Evolutionary conservation across 2,797 vertebrate species (phyloP).

Genomic region (Phalanger gymnotis): DNA sequence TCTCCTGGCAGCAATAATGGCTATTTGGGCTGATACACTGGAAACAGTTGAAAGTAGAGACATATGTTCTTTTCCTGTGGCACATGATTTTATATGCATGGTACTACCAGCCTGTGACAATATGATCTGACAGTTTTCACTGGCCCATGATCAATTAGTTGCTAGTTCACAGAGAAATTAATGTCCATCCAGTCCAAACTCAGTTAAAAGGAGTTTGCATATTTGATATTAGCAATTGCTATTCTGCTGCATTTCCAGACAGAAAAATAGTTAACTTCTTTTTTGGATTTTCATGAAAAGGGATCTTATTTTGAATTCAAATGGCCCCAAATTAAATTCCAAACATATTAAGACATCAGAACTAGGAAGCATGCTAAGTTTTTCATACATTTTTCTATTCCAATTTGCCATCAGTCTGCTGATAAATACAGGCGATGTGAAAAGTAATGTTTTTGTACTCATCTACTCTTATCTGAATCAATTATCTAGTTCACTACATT

Average conservation of each 20-base stretch:
- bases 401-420: not conserved
- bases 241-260: constrained; percentile 3
- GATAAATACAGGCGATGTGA: not conserved
- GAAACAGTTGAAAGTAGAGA: not conserved
- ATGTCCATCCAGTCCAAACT: not conserved
- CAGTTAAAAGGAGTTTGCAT: not conserved
- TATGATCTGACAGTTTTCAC: not conserved
- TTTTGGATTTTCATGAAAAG: constrained; percentile 49
- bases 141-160: constrained; percentile 3
- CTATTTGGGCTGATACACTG: not conserved
- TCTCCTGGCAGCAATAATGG: not conserved
- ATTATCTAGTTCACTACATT: not conserved
- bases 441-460: constrained; percentile 2
- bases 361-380: not conserved
- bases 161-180: constrained; percentile 8
- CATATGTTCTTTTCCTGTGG: not conserved
- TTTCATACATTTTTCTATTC: constrained; percentile 29
- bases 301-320: not conserved
- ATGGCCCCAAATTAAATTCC: not conserved
- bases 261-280: not conserved
- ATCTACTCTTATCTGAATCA: not conserved
- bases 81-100: not conserved
- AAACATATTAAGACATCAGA: not conserved
- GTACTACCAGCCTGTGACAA: not conserved
- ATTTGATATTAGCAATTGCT: not conserved